Conservation (phyloP, 2,113 vertebrate genomes). For the Paramormyrops kingsleyae region DNA sequence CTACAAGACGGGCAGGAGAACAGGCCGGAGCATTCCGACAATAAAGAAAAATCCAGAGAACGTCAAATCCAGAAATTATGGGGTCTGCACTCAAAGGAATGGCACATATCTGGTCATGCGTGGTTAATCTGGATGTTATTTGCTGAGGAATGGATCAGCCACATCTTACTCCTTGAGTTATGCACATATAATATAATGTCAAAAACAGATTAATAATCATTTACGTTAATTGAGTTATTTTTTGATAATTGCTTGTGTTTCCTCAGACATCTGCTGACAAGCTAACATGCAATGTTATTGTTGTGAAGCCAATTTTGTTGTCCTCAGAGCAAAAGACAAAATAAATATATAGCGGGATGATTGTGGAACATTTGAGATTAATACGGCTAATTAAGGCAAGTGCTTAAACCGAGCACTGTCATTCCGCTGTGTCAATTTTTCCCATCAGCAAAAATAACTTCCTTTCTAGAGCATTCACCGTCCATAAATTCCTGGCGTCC, state of each 20-base stretch:
- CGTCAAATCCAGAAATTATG: not conserved
- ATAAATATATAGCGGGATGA: not conserved
- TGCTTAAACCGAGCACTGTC: not conserved
- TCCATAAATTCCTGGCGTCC: constrained; percentile 4
- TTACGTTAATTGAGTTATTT: not conserved
- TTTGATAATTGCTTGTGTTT: not conserved
- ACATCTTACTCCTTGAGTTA: not conserved
- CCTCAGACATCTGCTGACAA: not conserved
- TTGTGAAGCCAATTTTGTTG: not conserved
- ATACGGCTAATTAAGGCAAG: constrained; percentile 6
- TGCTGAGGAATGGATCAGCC: not conserved
- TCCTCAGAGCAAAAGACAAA: not conserved
- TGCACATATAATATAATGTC: not conserved
- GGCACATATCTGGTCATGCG: not conserved
- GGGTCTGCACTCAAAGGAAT: not conserved
- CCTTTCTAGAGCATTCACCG: constrained; percentile 9
- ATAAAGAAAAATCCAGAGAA: not conserved
- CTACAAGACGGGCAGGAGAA: not conserved
- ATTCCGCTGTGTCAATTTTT: constrained; percentile 7
- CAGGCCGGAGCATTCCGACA: not conserved
- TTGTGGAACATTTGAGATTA: constrained; percentile 15
- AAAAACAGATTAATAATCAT: not conserved
- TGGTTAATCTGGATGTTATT: not conserved
- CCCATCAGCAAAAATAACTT: constrained; percentile 14
- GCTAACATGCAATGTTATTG: not conserved